Base-by-base conservation (phyloP, 1,140 invertebrate genomes). In the Drosophila kepulauana region DNA sequence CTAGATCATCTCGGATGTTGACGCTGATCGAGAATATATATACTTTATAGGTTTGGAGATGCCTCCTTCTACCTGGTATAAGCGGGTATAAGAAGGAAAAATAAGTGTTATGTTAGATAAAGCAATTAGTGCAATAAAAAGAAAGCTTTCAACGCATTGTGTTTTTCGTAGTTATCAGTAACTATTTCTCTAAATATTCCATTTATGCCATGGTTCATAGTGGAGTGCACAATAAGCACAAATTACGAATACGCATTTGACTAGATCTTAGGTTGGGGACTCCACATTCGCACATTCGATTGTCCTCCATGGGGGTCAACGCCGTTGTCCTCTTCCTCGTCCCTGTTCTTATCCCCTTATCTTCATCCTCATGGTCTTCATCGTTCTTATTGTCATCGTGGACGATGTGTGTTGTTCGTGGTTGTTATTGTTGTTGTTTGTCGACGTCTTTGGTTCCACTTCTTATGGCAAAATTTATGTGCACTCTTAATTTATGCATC, bases 391-490 rank as follows among this genome's bases (percentile, higher is more conserved):
- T n/a, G n/a, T n/a, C n/a, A n/a, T n/a, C n/a, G n/a, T n/a, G n/a
- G n/a, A n/a, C n/a, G 30, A 30, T 15, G 28, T 57, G 10, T 56
- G 1, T 56, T 38, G 54, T 57, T 49, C 20, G 38, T 59, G 49
- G 1, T 43, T 52, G 43, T 30, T n/a, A n/a, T n/a, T 64, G 67
- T 33, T 52, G 54, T 5, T 41, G 49, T 30, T 16, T 13, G 63
- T 51, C 30, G 54, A 52, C 62, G 78, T 72, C 79, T 78, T 81
- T 72, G 82, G 35, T 77, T 77, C 63, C 79, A 74, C 80, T 87
- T 87, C 82, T 88, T 87, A 80, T 75, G 73, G 61, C 64, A 65
- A 75, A 88, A 84, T 82, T 88, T 88, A 88, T 88, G 84, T 88
- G 73, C 67, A 78, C 59, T 82, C 73, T 88, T 84, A 87, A 81